Percentiles rank a stretch among this genome's conserved stretches.
Conservation (phyloP, 1,140 invertebrate species). For the Heliconius nattereri region DNA sequence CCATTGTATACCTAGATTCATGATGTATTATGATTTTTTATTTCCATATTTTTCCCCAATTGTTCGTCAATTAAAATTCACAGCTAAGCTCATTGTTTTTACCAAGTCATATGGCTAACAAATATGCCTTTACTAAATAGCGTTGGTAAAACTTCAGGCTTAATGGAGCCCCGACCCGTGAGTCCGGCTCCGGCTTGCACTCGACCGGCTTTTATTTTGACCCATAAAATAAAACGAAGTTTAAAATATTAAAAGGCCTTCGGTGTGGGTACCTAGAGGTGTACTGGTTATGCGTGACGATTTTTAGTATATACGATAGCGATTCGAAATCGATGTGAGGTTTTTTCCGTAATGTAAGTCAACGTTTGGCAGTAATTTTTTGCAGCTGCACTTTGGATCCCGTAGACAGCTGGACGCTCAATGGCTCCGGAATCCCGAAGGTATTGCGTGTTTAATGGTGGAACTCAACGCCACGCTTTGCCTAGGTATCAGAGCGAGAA, state of each 20-base stretch:
- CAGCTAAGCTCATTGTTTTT: background rate
- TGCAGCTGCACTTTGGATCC: too few species aligned
- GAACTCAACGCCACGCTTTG: too few species aligned
- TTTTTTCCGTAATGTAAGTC: too few species aligned
- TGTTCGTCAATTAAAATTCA: background rate
- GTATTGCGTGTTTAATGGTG: too few species aligned
- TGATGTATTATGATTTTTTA: background rate
- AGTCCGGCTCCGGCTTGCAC: constrained; percentile 50
- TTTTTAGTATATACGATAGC: constrained; percentile 43
- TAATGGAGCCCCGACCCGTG: constrained; percentile 34
- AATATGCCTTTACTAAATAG: constrained; percentile 1
- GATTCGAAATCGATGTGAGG: background rate
- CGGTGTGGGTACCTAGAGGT: constrained; percentile 38
- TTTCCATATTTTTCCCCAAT: background rate
- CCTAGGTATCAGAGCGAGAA: too few species aligned
- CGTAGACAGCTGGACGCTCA: too few species aligned
- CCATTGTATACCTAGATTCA: too few species aligned
- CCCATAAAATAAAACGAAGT: constrained; percentile 68
- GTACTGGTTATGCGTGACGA: constrained; percentile 18
- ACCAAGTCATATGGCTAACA: background rate
- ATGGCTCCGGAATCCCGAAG: too few species aligned
- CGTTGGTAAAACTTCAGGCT: constrained; percentile 10
- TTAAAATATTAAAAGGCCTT: constrained; percentile 64
- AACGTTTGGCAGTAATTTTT: too few species aligned
- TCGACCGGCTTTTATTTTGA: constrained; percentile 56